Evolutionary conservation across 2,797 vertebrate species (phyloP).

Genomic region (Lutra lutra): DNA sequence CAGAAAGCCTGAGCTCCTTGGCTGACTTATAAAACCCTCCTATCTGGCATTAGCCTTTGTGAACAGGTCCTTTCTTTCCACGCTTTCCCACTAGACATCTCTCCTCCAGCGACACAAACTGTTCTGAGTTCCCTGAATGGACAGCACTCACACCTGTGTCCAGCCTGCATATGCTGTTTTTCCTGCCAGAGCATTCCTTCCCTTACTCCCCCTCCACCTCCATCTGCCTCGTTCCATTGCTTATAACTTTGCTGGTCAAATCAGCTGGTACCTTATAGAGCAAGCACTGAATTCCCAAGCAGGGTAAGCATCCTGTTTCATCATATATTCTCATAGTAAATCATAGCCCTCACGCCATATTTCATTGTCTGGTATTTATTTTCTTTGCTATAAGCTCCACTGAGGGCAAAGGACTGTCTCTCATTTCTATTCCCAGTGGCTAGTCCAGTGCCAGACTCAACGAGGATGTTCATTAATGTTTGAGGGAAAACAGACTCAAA

Average conservation of each 20-base stretch:
- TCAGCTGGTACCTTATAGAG: neutral
- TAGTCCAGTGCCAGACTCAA: neutral
- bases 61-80: neutral
- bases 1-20: neutral
- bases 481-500: neutral
- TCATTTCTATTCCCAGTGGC: neutral
- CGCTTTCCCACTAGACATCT: neutral
- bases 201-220: neutral
- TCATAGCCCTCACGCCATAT: neutral
- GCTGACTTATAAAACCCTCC: neutral
- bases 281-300: neutral
- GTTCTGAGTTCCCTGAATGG: neutral
- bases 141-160: neutral
- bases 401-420: neutral
- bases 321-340: neutral
- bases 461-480: neutral
- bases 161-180: neutral
- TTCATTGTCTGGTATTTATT: neutral
- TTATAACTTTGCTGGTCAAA: neutral
- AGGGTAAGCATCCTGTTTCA: neutral
- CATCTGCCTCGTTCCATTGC: neutral
- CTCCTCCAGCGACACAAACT: neutral
- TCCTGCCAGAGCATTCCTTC: neutral
- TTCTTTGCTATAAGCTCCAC: neutral
- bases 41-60: neutral